phyloP scores from a whole-genome alignment of 2,888 invertebrate species.

The Plebejus argus region DNA sequence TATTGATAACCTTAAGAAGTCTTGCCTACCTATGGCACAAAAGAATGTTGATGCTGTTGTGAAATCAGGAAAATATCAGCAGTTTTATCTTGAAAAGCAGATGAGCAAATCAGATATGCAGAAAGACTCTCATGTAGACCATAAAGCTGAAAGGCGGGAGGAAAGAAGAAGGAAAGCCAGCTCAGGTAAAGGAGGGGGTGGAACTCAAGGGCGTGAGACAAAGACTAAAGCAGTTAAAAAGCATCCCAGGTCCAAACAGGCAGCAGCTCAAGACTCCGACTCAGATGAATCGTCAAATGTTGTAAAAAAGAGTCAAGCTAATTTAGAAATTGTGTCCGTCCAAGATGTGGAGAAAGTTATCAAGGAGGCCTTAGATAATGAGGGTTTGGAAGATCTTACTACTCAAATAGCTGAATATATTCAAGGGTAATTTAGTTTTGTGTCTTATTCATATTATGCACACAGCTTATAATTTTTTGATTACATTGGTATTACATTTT shows the following conservation, averaged over 20 bases:
- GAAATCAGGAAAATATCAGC: slow-evolving; percentile 88
- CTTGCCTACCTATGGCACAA: slow-evolving; percentile 84
- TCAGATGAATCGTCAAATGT: slow-evolving; percentile 81
- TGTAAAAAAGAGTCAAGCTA: slow-evolving; percentile 63
- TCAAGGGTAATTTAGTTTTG: slow-evolving; percentile 73
- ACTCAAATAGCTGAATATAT: slow-evolving; percentile 85
- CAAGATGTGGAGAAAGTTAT: slow-evolving; percentile 86
- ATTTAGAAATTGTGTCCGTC: slow-evolving; percentile 83
- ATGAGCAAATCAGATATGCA: slow-evolving; percentile 68
- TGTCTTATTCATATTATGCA: slow-evolving; percentile 4
- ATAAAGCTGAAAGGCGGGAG: slow-evolving; percentile 88
- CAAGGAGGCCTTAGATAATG: slow-evolving; percentile 82
- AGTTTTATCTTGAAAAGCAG: slow-evolving; percentile 85
- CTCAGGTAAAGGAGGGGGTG: slow-evolving; percentile 94
- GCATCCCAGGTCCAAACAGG: slow-evolving; percentile 79
- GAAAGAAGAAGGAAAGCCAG: slow-evolving; percentile 94
- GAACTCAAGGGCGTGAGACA: slow-evolving; percentile 95
- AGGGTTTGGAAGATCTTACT: slow-evolving; percentile 86
- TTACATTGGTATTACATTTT: slow-evolving; percentile 45
- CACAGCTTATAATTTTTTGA: neutral
- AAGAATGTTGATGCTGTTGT: slow-evolving; percentile 85
- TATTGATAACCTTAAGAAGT: slow-evolving; percentile 84
- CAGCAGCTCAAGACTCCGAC: slow-evolving; percentile 83
- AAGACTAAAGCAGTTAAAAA: slow-evolving; percentile 97
- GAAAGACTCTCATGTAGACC: slow-evolving; percentile 66